phyloP scores from a whole-genome alignment of 2,113 vertebrate genomes.

The Rhynchomys soricoides region DNA sequence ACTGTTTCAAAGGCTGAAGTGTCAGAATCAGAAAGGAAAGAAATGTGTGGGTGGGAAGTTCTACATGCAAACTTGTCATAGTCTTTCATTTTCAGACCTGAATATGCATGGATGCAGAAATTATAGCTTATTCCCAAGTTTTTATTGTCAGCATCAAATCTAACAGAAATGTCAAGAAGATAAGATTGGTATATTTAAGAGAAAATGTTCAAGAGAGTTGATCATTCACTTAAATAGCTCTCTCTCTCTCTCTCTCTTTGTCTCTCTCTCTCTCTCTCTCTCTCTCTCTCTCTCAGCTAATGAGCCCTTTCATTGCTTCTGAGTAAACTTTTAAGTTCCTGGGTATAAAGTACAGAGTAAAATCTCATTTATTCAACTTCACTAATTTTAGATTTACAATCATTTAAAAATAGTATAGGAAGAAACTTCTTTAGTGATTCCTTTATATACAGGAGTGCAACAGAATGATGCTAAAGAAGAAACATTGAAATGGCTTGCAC shows the following conservation, averaged over 20 bases:
- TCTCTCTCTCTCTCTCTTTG: not conserved
- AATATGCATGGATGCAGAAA: slow-evolving; percentile 85
- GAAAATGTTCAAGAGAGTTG: slow-evolving; percentile 68
- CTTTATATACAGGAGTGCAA: slow-evolving; percentile 34
- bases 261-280: not conserved
- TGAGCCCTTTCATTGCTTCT: slow-evolving; percentile 55
- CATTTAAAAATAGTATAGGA: slow-evolving; percentile 38
- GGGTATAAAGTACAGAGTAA: slow-evolving; percentile 60
- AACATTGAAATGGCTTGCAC: slow-evolving; percentile 43
- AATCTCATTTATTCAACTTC: slow-evolving; percentile 62
- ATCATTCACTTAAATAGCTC: slow-evolving; percentile 68
- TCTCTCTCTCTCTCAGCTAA: slow-evolving; percentile 48
- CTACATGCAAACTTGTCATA: slow-evolving; percentile 87
- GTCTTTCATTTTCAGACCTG: slow-evolving; percentile 85
- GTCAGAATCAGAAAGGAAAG: slow-evolving; percentile 84
- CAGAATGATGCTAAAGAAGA: slow-evolving; percentile 32
- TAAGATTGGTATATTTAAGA: slow-evolving; percentile 61
- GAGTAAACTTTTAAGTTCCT: not conserved
- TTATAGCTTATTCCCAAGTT: slow-evolving; percentile 79
- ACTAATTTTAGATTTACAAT: slow-evolving; percentile 54
- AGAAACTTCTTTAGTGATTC: slow-evolving; percentile 20
- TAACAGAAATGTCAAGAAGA: slow-evolving; percentile 69
- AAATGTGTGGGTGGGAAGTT: slow-evolving; percentile 85
- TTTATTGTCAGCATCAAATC: slow-evolving; percentile 82
- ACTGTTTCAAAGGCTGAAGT: slow-evolving; percentile 85